Percentiles rank a stretch among this genome's conserved stretches.
phyloP scores from a whole-genome alignment of 2,113 vertebrate genomes.

The Porphyrio hochstetteri region DNA sequence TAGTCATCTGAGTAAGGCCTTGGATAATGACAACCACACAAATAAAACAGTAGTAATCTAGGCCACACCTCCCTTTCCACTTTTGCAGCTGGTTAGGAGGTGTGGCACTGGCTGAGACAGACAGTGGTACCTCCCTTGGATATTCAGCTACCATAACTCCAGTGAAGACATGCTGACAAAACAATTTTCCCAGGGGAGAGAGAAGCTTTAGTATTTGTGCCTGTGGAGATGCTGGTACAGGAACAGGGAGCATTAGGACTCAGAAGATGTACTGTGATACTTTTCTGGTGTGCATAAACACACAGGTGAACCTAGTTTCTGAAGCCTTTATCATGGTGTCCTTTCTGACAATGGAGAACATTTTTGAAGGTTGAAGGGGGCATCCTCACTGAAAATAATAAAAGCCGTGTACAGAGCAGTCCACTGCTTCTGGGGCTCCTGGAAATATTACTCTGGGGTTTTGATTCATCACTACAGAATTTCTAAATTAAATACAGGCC shows the following conservation, averaged over 20 bases:
- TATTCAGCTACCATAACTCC: neutral
- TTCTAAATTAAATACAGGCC: neutral
- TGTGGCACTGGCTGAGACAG: neutral
- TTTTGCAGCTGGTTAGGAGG: neutral
- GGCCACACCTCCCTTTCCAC: neutral
- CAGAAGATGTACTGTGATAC: neutral
- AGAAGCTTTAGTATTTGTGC: neutral
- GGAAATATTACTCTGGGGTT: neutral
- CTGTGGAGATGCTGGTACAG: neutral
- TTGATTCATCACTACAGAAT: neutral
- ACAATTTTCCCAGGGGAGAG: neutral
- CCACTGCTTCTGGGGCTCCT: neutral
- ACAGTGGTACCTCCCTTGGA: neutral
- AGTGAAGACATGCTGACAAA: neutral
- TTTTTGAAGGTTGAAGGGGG: too few species aligned
- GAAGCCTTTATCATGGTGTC: neutral
- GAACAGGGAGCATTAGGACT: neutral
- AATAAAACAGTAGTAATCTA: neutral
- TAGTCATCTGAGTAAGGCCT: neutral
- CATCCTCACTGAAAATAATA: neutral
- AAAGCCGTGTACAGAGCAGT: neutral
- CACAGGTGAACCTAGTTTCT: neutral
- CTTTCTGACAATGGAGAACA: neutral
- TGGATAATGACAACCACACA: neutral
- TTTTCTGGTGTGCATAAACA: neutral